These are phyloP conservation scores for Atlantisia rogersi DNA, from an alignment of 2,113 vertebrate species.

Conservation along the genomic window DNA sequence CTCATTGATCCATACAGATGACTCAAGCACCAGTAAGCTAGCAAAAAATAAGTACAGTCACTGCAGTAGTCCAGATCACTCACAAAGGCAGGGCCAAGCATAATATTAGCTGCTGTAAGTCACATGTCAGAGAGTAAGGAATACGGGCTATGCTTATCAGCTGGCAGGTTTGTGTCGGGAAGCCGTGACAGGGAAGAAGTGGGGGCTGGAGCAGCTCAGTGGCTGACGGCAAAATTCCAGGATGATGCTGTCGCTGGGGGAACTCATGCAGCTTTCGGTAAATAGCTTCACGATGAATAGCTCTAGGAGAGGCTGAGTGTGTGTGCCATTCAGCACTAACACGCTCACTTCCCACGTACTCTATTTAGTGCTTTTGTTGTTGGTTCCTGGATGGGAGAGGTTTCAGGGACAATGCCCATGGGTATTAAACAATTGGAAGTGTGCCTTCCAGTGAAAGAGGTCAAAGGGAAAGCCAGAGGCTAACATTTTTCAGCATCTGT, in stretches of 20 bases:
- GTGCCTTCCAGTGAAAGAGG: slow-evolving; percentile 28
- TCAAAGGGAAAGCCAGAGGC: neutral
- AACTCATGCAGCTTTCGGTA: slow-evolving; percentile 6
- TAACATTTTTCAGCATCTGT: neutral
- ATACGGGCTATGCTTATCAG: slow-evolving; percentile 19
- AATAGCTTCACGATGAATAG: neutral
- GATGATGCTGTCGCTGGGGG: slow-evolving; percentile 15
- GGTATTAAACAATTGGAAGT: neutral
- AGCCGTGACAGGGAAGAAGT: neutral
- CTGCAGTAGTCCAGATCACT: neutral
- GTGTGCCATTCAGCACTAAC: neutral
- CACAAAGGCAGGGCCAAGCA: slow-evolving; percentile 11
- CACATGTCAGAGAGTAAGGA: slow-evolving; percentile 15
- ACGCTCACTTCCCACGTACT: slow-evolving; percentile 13
- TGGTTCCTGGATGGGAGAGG: slow-evolving; percentile 28
- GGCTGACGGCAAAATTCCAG: slow-evolving; percentile 32
- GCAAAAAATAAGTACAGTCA: neutral
- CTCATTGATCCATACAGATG: neutral
- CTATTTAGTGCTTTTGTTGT: slow-evolving; percentile 24
- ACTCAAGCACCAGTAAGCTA: neutral
- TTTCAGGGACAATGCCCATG: slow-evolving; percentile 6
- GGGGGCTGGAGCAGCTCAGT: neutral
- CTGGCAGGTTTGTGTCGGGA: neutral
- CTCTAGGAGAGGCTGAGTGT: neutral
- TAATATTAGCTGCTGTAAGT: slow-evolving; percentile 21